phyloP scores from a whole-genome alignment of 2,113 vertebrate species.

The Silurus meridionalis region DNA sequence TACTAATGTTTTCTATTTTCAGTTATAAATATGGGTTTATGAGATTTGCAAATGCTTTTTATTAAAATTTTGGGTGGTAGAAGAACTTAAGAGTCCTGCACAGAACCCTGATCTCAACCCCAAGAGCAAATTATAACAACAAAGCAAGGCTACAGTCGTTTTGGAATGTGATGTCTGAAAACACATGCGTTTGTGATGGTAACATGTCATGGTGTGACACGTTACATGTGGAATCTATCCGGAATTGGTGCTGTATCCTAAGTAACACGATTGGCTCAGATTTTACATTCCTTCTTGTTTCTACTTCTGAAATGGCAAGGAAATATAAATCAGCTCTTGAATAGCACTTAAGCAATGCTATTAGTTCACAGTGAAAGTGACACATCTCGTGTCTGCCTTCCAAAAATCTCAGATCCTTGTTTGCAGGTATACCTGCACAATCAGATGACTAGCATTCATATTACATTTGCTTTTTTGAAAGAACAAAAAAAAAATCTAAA shows the following conservation, averaged over 20 bases:
- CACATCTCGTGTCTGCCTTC: too few relatives aligned
- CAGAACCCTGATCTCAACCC: neutral
- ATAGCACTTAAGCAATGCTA: neutral
- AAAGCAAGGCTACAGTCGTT: neutral
- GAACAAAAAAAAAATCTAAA: neutral
- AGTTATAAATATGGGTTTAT: too few relatives aligned
- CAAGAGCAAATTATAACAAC: neutral
- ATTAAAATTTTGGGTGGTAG: neutral
- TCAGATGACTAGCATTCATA: too few relatives aligned
- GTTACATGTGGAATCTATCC: neutral
- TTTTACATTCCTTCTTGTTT: neutral
- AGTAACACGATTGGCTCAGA: neutral
- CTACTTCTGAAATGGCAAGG: neutral
- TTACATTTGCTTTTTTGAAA: neutral
- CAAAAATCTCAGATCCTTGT: neutral
- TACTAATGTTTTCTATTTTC: too few relatives aligned
- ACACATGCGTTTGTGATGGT: neutral
- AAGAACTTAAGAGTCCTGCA: neutral
- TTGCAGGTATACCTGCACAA: too few relatives aligned
- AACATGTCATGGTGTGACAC: neutral
- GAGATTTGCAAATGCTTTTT: too few relatives aligned
- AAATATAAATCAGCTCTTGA: neutral
- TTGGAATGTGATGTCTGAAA: neutral
- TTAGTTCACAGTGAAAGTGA: neutral
- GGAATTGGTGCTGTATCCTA: neutral